phyloP scores from a whole-genome alignment of 2,888 invertebrate species.

The Aethes cnicana region DNA sequence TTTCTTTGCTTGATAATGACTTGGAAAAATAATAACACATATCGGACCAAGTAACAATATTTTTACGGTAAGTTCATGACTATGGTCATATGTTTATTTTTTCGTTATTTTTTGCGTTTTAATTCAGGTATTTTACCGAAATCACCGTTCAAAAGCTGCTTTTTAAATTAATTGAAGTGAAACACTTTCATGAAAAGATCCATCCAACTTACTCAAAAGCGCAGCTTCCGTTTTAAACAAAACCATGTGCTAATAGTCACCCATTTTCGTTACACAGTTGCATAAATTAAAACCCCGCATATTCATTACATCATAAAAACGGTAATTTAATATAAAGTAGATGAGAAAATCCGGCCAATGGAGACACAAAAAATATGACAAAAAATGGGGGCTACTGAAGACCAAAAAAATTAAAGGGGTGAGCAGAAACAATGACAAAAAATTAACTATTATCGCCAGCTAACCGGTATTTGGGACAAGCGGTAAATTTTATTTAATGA shows the following conservation, averaged over 20 bases:
- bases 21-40: too few relatives aligned
- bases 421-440: conserved; percentile 69
- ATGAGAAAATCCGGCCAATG: conserved; percentile 76
- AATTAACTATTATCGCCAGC: conserved; percentile 62
- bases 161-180: too few relatives aligned
- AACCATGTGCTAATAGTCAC: conserved; percentile 60
- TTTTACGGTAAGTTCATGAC: too few relatives aligned
- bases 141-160: too few relatives aligned
- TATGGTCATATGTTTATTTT: too few relatives aligned
- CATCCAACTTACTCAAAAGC: not conserved
- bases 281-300: conserved; percentile 70
- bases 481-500: conserved; percentile 71
- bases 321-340: conserved; percentile 81
- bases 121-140: too few relatives aligned
- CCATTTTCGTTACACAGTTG: conserved; percentile 68
- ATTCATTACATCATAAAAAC: conserved; percentile 76
- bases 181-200: too few relatives aligned
- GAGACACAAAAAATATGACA: conserved; percentile 60
- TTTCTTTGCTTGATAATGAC: conserved; percentile 12
- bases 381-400: conserved; percentile 63
- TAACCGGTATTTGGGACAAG: conserved; percentile 71
- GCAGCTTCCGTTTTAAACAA: conserved; percentile 35
- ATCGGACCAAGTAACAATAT: too few relatives aligned
- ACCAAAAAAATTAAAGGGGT: conserved; percentile 64
- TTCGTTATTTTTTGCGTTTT: too few relatives aligned